Conservation (phyloP, 2,888 invertebrate genomes). For the Hipparchia sbordonii region DNA sequence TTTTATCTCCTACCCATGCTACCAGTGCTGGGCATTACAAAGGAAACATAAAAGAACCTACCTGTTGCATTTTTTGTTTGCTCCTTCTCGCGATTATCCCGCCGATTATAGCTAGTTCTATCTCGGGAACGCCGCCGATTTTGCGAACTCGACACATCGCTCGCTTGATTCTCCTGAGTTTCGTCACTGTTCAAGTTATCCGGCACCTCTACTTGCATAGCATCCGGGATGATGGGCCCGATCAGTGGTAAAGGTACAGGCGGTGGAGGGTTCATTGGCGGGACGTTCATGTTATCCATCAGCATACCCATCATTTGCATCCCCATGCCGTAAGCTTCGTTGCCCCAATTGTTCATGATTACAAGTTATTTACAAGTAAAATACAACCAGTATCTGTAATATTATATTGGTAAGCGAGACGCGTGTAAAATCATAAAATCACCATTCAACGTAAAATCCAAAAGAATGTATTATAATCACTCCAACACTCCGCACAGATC, state of each 20-base stretch:
- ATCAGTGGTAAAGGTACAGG: conserved; percentile 37
- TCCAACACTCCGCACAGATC: no score
- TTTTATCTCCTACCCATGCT: no score
- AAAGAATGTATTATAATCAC: no score
- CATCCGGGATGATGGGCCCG: conserved; percentile 35
- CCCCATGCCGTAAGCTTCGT: conserved; percentile 6
- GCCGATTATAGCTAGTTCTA: conserved; percentile 22
- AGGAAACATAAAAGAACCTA: conserved; percentile 2
- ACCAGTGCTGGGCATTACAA: no score
- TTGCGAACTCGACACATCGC: conserved; percentile 37
- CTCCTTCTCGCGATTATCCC: conserved; percentile 30
- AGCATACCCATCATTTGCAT: conserved; percentile 19
- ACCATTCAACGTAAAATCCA: no score
- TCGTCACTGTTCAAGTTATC: conserved; percentile 10
- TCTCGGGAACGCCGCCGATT: conserved; percentile 26
- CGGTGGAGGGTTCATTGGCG: conserved; percentile 24
- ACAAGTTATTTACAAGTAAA: not conserved
- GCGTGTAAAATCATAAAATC: no score
- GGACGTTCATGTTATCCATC: conserved; percentile 9
- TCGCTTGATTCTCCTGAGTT: conserved; percentile 23
- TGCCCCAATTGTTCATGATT: conserved; percentile 13
- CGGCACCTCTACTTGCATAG: conserved; percentile 23
- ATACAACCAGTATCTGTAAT: no score
- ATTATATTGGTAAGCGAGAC: no score
- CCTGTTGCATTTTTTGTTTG: conserved; percentile 35